phyloP scores from a whole-genome alignment of 2,888 invertebrate species.

The Neelides folsomi region DNA sequence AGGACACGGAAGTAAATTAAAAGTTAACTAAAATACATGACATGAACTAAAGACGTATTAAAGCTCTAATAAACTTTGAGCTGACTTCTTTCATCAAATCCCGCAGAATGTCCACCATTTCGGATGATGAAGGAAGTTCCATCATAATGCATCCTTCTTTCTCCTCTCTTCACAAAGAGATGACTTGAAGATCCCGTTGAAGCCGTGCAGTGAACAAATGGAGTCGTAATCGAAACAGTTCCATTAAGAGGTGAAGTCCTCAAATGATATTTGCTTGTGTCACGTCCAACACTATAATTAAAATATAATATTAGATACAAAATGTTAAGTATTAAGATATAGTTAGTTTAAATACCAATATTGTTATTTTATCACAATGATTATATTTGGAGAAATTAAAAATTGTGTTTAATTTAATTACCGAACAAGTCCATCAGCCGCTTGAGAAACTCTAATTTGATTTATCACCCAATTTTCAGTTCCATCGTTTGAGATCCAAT shows the following conservation, averaged over 20 bases:
- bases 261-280: conserved; percentile 69
- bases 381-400: no score
- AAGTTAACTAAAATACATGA: no score
- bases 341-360: no score
- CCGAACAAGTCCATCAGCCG: conserved; percentile 72
- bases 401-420: conserved; percentile 39
- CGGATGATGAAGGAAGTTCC: conserved; percentile 75
- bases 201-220: conserved; percentile 73
- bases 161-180: conserved; percentile 59
- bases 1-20: no score
- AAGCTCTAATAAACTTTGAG: conserved; percentile 60
- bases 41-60: no score
- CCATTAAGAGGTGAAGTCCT: conserved; percentile 69
- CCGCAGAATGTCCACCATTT: conserved; percentile 80
- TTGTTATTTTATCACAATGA: no score
- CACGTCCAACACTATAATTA: conserved; percentile 60
- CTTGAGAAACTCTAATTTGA: conserved; percentile 64
- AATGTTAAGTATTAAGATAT: no score
- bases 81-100: conserved; percentile 77
- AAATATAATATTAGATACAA: no score
- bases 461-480: conserved; percentile 78
- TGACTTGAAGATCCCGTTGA: conserved; percentile 50
- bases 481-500: conserved; percentile 68
- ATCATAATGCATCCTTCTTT: conserved; percentile 78
- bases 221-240: conserved; percentile 69